Conservation (phyloP, 2,888 invertebrate species). For the Nectonema munidae region DNA sequence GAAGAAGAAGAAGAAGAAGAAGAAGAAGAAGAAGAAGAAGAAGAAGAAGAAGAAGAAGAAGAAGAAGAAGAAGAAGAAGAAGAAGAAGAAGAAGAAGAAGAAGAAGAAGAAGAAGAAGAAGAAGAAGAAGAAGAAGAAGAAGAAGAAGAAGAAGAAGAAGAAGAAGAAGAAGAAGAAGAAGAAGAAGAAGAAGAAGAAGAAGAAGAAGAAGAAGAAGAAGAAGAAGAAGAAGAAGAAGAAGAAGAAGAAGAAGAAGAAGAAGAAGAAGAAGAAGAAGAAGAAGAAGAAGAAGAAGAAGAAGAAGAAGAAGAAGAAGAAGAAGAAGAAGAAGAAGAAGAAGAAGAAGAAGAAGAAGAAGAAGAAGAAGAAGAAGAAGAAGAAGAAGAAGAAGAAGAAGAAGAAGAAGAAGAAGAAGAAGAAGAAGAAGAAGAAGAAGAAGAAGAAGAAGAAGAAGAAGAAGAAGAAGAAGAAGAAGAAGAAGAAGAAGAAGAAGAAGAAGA, state of each 20-base stretch:
- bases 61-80: conserved; percentile 5
- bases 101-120: conserved; percentile 5
- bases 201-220: conserved; percentile 5
- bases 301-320: conserved; percentile 5
- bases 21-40: conserved; percentile 5
- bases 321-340: conserved; percentile 5
- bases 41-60: conserved; percentile 5
- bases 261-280: conserved; percentile 5
- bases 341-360: conserved; percentile 5
- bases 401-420: conserved; percentile 5
- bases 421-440: conserved; percentile 5
- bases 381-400: conserved; percentile 5
- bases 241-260: conserved; percentile 5
- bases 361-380: conserved; percentile 5
- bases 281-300: conserved; percentile 5
- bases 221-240: conserved; percentile 5
- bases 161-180: conserved; percentile 5
- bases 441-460: conserved; percentile 5
- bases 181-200: conserved; percentile 5
- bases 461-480: conserved; percentile 5
- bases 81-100: conserved; percentile 5
- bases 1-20: conserved; percentile 5
- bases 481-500: conserved; percentile 5
- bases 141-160: conserved; percentile 5
- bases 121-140: conserved; percentile 5